Evolutionary conservation across 2,888 invertebrate genomes (phyloP), one percentile per base, ranked within the genome.

Genomic region (Pycnomerus fuliginosus): DNA sequence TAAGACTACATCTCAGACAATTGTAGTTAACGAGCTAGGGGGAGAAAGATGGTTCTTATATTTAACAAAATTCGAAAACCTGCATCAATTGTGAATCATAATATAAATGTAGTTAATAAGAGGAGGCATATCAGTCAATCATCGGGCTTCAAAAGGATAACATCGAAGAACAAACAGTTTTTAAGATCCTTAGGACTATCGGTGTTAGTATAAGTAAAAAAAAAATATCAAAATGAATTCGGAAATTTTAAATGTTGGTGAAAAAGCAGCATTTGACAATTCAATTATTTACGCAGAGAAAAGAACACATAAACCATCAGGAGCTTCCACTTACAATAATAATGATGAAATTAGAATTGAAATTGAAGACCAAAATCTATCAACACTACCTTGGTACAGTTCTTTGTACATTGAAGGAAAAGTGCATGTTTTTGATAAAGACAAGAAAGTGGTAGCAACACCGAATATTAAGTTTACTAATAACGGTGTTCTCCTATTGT

Each of bases 311-410:
- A 7, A 10, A 16, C 31, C 31, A 14, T 31, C 11, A 10, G 15
- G 16, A 31, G 10, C 31, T n/a, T 16, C 10, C 16, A 16, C 31
- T 16, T 31, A 23, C 15, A 34, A 34, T 23, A 34, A 23, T 15
- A 24, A 14, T 34, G 34, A 34, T 62, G 61, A 65, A 55, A 62
- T 64, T 16, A 43, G 61, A n/a, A 63, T 65, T 27, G 55, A 60
- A 10, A 56, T 65, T 25, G 56, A 64, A 52, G 56, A 62, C 24
- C 52, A 55, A 30, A 61, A 66, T 45, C 36, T 57, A 14, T 60
- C 57, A 46, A 55, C 61, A 2, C 35, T 61, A 44, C 64, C 60
- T 11, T 56, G 52, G 14, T 45, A 56, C 30, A 64, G 64, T 57
- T 54, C 23, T 23, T 14, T 52, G 10, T 44, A 52, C 23, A 33